These are phyloP conservation scores for Butastur rufipennis DNA, from an alignment of 2,113 vertebrate species.

Conservation along the genomic window DNA sequence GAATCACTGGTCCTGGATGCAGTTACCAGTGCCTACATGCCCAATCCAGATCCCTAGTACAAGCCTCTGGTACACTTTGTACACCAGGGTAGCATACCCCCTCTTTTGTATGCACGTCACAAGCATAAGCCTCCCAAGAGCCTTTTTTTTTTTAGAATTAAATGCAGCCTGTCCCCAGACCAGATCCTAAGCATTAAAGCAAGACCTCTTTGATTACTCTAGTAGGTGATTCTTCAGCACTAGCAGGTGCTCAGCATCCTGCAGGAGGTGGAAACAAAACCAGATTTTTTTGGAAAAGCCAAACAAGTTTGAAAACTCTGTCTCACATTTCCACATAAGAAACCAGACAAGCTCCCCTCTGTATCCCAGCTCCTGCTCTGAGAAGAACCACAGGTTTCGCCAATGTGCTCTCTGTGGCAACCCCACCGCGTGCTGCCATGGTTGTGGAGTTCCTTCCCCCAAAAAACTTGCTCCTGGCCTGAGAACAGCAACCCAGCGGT, in stretches of 20 bases:
- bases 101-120: not conserved
- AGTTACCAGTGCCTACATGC: not conserved
- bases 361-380: not conserved
- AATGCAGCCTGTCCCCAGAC: not conserved
- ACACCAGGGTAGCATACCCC: not conserved
- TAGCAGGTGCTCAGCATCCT: not conserved
- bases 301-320: not conserved
- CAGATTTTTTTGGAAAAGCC: not conserved
- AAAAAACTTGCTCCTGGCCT: not conserved
- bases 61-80: not conserved
- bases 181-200: not conserved
- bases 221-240: not conserved
- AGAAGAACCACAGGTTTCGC: not conserved
- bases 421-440: accelerated
- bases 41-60: too few relatives aligned
- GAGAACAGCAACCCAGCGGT: accelerated
- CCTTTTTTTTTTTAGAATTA: not conserved
- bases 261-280: not conserved
- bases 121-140: not conserved
- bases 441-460: not conserved
- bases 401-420: accelerated
- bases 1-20: not conserved
- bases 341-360: not conserved
- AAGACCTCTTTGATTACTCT: not conserved
- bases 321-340: not conserved